Conservation (phyloP, 2,113 vertebrate species). For the Cyanocitta stelleri region DNA sequence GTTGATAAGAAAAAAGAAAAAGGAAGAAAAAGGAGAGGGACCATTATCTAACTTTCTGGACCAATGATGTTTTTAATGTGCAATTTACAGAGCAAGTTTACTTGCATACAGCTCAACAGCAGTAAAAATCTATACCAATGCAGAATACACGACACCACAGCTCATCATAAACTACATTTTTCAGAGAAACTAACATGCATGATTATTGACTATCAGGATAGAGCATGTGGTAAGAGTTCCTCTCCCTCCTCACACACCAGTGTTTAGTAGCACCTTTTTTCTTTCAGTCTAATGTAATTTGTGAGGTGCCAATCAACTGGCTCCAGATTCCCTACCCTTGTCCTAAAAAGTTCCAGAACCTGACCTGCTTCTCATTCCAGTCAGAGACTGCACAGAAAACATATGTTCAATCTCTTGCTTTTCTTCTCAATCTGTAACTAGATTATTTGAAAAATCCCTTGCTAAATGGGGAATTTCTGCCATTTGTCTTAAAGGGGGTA, state of each 20-base stretch:
- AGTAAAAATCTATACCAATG: neutral
- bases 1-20: neutral
- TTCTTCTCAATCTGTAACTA: neutral
- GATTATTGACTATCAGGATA: neutral
- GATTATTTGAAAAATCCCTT: neutral
- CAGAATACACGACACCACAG: neutral
- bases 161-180: neutral
- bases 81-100: neutral
- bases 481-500: neutral
- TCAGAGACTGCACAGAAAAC: neutral
- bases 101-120: neutral
- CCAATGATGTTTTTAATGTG: neutral
- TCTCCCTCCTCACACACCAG: accelerated
- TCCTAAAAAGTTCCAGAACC: neutral
- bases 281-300: neutral
- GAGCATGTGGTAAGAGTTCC: neutral
- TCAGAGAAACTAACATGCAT: neutral
- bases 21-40: accelerated
- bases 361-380: neutral
- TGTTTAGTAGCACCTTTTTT: neutral
- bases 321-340: neutral
- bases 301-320: neutral
- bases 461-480: neutral
- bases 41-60: neutral
- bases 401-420: neutral